These are phyloP conservation scores for Crocodylus rhombifer DNA, from an alignment of 2,797 vertebrate species.

Conservation along the genomic window DNA sequence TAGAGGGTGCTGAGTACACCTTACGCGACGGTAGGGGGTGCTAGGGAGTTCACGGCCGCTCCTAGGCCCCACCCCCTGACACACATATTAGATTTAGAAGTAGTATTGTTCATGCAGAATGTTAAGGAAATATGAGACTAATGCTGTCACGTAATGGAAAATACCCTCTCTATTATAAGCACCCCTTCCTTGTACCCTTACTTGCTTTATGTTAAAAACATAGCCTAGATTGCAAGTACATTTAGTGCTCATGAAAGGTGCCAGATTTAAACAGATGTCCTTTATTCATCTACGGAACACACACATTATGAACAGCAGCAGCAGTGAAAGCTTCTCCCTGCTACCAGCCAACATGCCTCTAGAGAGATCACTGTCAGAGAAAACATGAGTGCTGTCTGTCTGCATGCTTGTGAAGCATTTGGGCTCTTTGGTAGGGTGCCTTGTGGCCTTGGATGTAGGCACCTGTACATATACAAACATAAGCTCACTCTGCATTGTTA, in stretches of 20 bases:
- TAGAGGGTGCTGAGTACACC: no score
- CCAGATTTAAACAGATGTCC: not conserved
- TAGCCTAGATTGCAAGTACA: not conserved
- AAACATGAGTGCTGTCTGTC: accelerated
- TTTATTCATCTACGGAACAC: not conserved
- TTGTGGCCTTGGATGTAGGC: not conserved
- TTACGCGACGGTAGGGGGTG: no score
- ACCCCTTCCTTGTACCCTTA: not conserved
- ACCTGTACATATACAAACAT: accelerated
- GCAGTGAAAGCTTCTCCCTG: not conserved
- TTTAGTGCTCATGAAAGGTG: not conserved
- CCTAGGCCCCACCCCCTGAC: no score
- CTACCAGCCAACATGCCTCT: not conserved
- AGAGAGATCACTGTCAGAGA: not conserved
- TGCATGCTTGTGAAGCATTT: not conserved
- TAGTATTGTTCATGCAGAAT: not conserved
- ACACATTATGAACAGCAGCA: not conserved
- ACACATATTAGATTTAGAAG: conserved; percentile 7
- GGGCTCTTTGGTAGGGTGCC: not conserved
- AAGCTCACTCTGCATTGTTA: not conserved
- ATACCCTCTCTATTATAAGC: not conserved
- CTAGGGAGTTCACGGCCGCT: no score
- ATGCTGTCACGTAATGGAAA: not conserved
- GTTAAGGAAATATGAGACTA: not conserved
- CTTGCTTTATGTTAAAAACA: not conserved